A percentile compares a stretch with the other conserved stretches of the same genome.
phyloP scores from a whole-genome alignment of 2,888 invertebrate species.

The Trachelus iudaicus region DNA sequence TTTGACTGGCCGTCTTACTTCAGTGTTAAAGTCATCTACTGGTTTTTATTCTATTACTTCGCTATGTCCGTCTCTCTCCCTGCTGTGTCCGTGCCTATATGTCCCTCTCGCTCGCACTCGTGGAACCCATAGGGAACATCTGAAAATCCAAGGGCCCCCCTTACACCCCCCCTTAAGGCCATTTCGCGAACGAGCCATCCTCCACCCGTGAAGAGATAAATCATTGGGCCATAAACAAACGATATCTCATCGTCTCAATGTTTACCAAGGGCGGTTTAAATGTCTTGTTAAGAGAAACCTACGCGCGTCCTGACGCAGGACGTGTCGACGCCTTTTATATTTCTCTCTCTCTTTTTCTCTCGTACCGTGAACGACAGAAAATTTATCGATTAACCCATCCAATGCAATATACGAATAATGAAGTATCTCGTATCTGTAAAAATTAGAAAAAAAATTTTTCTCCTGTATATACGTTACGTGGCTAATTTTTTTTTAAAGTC shows the following conservation, averaged over 20 bases:
- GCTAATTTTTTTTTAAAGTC: background rate
- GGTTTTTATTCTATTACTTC: background rate
- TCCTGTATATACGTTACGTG: no score
- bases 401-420: background rate
- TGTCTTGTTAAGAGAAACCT: conserved; percentile 66
- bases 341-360: conserved; percentile 2
- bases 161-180: conserved; percentile 12
- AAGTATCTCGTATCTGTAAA: no score
- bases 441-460: background rate
- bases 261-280: conserved; percentile 66
- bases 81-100: background rate
- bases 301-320: conserved; percentile 42
- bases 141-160: background rate
- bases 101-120: background rate
- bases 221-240: conserved; percentile 64
- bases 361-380: background rate
- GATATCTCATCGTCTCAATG: conserved; percentile 64
- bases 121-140: background rate
- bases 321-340: background rate
- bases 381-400: background rate
- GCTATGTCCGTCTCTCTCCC: background rate
- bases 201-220: conserved; percentile 58
- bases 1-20: background rate
- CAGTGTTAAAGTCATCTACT: background rate
- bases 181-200: conserved; percentile 35